phyloP scores from a whole-genome alignment of 2,797 vertebrate genomes.

The Masticophis lateralis region DNA sequence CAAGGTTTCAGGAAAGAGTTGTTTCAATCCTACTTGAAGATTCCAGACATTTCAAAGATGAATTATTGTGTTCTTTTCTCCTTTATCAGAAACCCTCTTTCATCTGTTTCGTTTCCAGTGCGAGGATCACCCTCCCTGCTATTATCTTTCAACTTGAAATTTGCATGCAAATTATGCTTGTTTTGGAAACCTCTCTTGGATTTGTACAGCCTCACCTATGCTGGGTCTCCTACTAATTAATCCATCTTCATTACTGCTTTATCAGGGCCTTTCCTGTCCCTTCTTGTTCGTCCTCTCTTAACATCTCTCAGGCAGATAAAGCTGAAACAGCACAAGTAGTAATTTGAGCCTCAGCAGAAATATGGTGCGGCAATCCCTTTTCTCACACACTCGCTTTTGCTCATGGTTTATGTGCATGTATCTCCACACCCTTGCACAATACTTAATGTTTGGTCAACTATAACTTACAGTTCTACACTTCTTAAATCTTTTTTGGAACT shows the following conservation, averaged over 20 bases:
- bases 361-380: background rate
- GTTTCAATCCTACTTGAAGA: background rate
- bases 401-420: background rate
- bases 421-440: background rate
- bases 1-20: background rate
- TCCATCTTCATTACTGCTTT: background rate
- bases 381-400: background rate
- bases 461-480: background rate
- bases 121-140: background rate
- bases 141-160: background rate
- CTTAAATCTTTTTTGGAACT: background rate
- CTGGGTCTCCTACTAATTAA: background rate
- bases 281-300: conserved; percentile 18
- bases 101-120: background rate
- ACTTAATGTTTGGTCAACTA: background rate
- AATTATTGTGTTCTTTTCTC: background rate
- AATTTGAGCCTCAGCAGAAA: background rate
- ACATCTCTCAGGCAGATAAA: background rate
- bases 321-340: background rate
- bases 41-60: background rate
- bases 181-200: background rate
- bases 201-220: background rate
- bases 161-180: conserved; percentile 1
- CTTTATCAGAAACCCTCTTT: background rate
- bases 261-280: background rate